Base-by-base conservation (phyloP, 2,888 invertebrate species). In the Lithosia quadra region DNA sequence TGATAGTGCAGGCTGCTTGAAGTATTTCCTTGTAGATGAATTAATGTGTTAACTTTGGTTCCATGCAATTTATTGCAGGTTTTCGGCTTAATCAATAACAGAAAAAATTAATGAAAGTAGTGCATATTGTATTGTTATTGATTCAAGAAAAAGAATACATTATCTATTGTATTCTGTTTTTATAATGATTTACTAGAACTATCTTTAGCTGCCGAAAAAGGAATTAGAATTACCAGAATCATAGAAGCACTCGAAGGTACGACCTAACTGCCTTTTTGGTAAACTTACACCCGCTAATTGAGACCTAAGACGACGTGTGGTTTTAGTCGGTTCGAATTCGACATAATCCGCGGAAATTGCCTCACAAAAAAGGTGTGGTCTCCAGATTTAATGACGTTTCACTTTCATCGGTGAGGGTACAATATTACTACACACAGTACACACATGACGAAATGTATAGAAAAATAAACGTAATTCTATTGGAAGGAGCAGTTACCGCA, bases 1-100 rank as follows among this genome's bases (percentile, higher is more conserved):
- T 75, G 73, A 74, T 76, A 72, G 73, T 65, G 68, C 62, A 55
- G 77, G 36, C 73, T n/a, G n/a, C 73, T 72, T 74, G 64, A 68
- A n/a, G 24, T 49, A 62, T 28, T 49, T 13, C n/a, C 49, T 49
- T 49, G 49, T 18, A 49, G 49, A n/a, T 49, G 49, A 18, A 43
- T 43, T n/a, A n/a, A n/a, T 9, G n/a, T 49, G 49, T 49, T 9
- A 3, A 49, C 49, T 49, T 49, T 49, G 2, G 9, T 49, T 0
- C n/a, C n/a, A 49, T 49, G 4, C 34, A 49, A 49, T 2, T 10
- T 36, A 13, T 36, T 36, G 4, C 34, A 34, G 10, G 34, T 34
- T 1, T 34, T 34, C 34, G 9, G 8, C 11, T 11, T 13, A 39
- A 4, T 15, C 39, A 39, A 43, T 43, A 18, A 43, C 49, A 49